Percentiles rank a stretch among this genome's conserved stretches.
Conservation (phyloP, 2,113 vertebrate species). For the Tragelaphus imberbis region DNA sequence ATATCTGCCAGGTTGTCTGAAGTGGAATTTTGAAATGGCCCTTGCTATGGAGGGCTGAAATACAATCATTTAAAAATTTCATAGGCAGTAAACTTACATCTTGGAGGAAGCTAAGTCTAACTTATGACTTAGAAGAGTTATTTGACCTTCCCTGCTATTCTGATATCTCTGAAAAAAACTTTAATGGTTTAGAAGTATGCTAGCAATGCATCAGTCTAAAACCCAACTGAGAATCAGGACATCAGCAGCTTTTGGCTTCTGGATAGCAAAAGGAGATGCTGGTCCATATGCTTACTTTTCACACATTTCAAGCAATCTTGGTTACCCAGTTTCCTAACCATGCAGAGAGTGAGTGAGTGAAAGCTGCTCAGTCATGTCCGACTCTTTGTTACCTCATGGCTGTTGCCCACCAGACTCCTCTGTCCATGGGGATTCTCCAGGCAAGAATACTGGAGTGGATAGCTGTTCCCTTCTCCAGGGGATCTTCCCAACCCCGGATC, state of each 20-base stretch:
- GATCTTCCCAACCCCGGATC: background rate
- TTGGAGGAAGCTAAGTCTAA: background rate
- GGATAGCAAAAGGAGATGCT: background rate
- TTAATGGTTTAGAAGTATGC: background rate
- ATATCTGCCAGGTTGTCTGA: background rate
- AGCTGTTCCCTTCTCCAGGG: background rate
- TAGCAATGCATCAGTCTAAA: background rate
- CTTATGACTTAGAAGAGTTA: background rate
- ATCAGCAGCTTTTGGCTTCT: background rate
- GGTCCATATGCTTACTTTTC: background rate
- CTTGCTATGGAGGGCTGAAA: background rate
- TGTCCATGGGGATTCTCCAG: background rate
- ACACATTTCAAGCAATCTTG: background rate
- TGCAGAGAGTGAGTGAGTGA: background rate
- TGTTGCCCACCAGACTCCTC: background rate
- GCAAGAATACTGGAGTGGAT: background rate
- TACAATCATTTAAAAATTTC: background rate
- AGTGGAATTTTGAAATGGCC: background rate
- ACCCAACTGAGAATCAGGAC: background rate
- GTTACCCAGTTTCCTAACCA: background rate
- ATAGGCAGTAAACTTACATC: background rate
- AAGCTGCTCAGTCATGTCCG: background rate
- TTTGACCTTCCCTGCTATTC: background rate
- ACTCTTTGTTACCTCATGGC: background rate
- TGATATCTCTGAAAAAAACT: background rate